Percentiles rank a stretch among this genome's conserved stretches.
phyloP scores from a whole-genome alignment of 2,888 invertebrate species.

The Zele albiditarsus region DNA sequence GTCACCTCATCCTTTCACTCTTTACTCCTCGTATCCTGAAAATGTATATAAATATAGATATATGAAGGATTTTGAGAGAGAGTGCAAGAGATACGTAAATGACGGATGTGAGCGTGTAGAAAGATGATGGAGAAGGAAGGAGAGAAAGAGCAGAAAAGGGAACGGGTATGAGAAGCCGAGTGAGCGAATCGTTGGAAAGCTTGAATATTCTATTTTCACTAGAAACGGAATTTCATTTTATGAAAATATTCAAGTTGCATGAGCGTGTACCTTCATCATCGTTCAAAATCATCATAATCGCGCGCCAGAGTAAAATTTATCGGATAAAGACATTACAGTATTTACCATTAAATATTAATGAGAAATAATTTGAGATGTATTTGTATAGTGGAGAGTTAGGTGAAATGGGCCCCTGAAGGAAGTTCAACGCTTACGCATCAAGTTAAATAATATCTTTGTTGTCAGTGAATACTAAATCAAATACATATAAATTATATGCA shows the following conservation, averaged over 20 bases:
- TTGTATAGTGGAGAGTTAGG: not conserved
- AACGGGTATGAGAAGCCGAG: not conserved
- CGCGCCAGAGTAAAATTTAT: constrained; percentile 18
- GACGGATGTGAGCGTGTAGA: not conserved
- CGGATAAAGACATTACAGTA: not conserved
- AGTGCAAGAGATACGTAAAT: not conserved
- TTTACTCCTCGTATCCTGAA: not conserved
- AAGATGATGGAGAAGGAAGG: not conserved
- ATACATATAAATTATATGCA: too few species aligned
- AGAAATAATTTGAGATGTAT: not conserved
- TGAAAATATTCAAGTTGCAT: constrained; percentile 6
- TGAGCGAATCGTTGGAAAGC: not conserved
- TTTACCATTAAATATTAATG: not conserved
- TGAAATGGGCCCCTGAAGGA: too few species aligned
- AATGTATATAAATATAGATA: not conserved
- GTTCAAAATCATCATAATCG: constrained; percentile 20
- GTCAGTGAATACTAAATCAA: too few species aligned
- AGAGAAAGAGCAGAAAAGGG: not conserved
- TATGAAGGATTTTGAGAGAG: not conserved
- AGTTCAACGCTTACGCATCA: too few species aligned
- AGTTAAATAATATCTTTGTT: too few species aligned
- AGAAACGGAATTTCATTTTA: constrained; percentile 27
- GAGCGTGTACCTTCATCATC: not conserved
- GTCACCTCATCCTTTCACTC: not conserved
- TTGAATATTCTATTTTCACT: constrained; percentile 30